Evolutionary conservation across 2,113 vertebrate species (phyloP), one percentile per base, ranked within the genome.

Genomic region (Calyptomena viridis): DNA sequence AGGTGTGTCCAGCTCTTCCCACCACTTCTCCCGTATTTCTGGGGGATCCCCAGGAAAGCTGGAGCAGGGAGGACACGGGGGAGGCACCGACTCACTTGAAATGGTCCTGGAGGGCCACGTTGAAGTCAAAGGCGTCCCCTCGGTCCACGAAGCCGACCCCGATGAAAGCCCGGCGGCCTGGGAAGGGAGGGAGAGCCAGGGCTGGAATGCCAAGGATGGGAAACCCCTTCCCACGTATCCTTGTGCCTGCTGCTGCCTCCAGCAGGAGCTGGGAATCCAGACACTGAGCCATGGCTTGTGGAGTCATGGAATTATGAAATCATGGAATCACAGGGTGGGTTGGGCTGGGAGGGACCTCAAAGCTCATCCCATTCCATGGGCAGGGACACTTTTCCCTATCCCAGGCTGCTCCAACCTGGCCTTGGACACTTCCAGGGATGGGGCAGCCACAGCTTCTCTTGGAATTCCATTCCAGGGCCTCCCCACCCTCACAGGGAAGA

Each of bases 121-220:
- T 99, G 97, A 99, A 99, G 97, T 99, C 99, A 89, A 99, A 99
- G 23, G 99, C 99, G 31, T 99, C 99, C 2, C 99, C 99, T 37
- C 99, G 98, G 95, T 99, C 99, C 2, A 97, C 98, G 63, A 99
- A 99, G 46, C 99, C 99, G 3, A 99, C 92, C 8, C 99, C 99
- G 2, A 99, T 99, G 74, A 99, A 99, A 1, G 99, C 99, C 15
- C 99, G 98, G 21, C 99, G 98, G 67, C 99, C 99, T 99, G 92
- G 33, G 39, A 49, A 22, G 59, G 84, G 52, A 71, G 49, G 53
- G 49, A 60, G 40, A 40, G 40, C 40, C 40, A 40, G 40, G n/a
- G 40, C 40, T 40, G 40, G 40, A 40, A 40, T 40, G 10, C 40
- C 40, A 47, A 20, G 46, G 46, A 21, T 10, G 37, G 82, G 42